Base-by-base conservation (phyloP, 2,797 vertebrate genomes). In the Chelon auratus region DNA sequence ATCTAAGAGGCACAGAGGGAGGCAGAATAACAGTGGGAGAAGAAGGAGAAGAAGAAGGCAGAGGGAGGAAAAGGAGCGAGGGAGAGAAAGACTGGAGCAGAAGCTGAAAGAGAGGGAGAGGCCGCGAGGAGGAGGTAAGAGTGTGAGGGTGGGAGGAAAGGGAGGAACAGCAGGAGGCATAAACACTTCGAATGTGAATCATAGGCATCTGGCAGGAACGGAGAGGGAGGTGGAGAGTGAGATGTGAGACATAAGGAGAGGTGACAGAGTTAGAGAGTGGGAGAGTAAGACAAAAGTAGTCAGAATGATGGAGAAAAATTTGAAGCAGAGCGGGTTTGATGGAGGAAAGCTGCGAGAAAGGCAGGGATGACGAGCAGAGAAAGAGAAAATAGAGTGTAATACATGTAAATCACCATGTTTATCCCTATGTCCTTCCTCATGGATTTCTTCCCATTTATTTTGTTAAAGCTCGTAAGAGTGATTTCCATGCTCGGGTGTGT, bases 141-240 rank as follows among this genome's bases (percentile, higher is more conserved):
- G 68, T 74, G 68, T 74, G 78, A 88, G 80, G 76, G 85, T 81
- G 84, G 84, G 81, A 87, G 87, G 82, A 83, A 84, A 59, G 79
- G 64, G 66, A 77, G 66, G 75, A 87, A 80, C 86, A 92, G 88
- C 81, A 68, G 84, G 90, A 83, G 77, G 78, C 33, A 82, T 77
- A 83, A 83, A 85, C 86, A 81, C 81, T 81, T 68, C 17, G 54
- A 81, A 85, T 67, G 72, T 86, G 87, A 87, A 83, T 86, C 81
- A 86, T 72, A 74, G 83, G 77, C 84, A 90, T 89, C 85, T 88
- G 83, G 79, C 82, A 80, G 80, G 52, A 71, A 48, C 30, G 79
- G 74, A 64, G 52, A 61, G 57, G 55, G 57, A 64, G 54, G 59
- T 56, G 58, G 78, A 43, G 57, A 36, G 43, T 40, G 70, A 78